Base-by-base conservation (phyloP, 2,797 vertebrate genomes). In the Natrix natrix region DNA sequence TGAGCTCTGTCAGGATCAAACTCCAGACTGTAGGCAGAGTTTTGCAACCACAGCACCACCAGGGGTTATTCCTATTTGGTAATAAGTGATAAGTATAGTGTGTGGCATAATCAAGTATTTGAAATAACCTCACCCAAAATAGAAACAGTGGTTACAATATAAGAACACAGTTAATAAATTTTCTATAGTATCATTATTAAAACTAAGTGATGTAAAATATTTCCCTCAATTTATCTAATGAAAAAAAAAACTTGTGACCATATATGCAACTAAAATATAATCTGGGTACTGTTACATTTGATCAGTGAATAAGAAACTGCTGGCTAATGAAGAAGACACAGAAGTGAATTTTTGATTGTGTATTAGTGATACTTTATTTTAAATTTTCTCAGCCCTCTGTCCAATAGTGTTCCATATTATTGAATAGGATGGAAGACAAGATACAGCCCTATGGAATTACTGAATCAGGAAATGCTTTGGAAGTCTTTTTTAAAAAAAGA, bases 331-430 rank as follows among this genome's bases (percentile, higher is more conserved):
- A 1, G 52, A 69, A 57, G 48, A 63, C 0, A 83, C 22, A n/a
- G 20, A 66, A 55, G 28, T 20, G 24, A 83, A 59, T 5, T 60
- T 20, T 92, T 48, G 24, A 54, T 54, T 56, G 12, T 26, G 56
- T 32, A 87, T 22, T 48, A 14, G 16, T 93, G 52, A 61, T 57
- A 48, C 12, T 66, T 91, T 83, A 91, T 91, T 93, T 91, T 91
- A 91, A 88, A 55, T 93, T 52, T 78, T 91, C 48, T 89, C 48
- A 83, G 63, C 32, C 63, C 88, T 91, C 20, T 91, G 92, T 24
- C 87, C 48, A 91, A 60, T 26, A 91, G 57, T 37, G 52, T 89
- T 74, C 48, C 20, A 86, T 83, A 69, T 89, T 86, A 91, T n/a
- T 91, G 55, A 93, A 91, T 74, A 91, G 69, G 52, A 57, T 13